Conservation (phyloP, 1,140 invertebrate genomes). For the Melipona quadrifasciata region DNA sequence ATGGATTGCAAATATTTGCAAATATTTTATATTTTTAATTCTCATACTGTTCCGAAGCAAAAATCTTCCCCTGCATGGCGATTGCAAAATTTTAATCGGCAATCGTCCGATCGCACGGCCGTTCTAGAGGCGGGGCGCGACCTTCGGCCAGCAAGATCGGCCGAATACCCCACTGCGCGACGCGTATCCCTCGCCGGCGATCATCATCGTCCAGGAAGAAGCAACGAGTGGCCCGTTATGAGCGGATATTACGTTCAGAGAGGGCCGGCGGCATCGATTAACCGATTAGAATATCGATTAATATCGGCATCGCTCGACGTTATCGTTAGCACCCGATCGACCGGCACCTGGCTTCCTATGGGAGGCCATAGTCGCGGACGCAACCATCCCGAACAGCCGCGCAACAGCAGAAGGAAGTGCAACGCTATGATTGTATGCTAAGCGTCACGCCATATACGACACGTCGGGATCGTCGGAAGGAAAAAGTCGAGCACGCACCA, state of each 20-base stretch:
- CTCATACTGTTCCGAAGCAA: no score
- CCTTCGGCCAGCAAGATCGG: no score
- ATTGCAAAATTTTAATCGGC: no score
- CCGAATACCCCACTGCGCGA: no score
- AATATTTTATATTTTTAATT: no score
- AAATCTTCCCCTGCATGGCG: no score
- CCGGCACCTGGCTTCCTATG: slow-evolving; percentile 49
- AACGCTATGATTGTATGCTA: slow-evolving; percentile 50
- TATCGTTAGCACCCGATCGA: slow-evolving; percentile 44
- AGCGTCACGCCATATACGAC: slow-evolving; percentile 33
- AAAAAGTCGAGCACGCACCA: background rate
- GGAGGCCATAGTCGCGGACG: background rate
- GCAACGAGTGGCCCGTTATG: slow-evolving; percentile 70
- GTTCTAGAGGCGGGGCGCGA: no score
- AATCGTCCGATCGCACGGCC: no score
- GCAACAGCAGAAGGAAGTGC: slow-evolving; percentile 41
- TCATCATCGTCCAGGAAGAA: slow-evolving; percentile 52
- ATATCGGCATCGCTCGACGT: slow-evolving; percentile 65
- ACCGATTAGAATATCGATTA: slow-evolving; percentile 77
- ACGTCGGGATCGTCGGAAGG: background rate
- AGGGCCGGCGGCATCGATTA: slow-evolving; percentile 70
- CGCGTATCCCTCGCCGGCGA: slow-evolving; percentile 41
- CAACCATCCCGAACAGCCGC: slow-evolving; percentile 9
- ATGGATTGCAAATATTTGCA: no score
- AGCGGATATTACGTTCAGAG: slow-evolving; percentile 74